Conservation (phyloP, 2,888 invertebrate genomes). For the Muschampia plurimacula region DNA sequence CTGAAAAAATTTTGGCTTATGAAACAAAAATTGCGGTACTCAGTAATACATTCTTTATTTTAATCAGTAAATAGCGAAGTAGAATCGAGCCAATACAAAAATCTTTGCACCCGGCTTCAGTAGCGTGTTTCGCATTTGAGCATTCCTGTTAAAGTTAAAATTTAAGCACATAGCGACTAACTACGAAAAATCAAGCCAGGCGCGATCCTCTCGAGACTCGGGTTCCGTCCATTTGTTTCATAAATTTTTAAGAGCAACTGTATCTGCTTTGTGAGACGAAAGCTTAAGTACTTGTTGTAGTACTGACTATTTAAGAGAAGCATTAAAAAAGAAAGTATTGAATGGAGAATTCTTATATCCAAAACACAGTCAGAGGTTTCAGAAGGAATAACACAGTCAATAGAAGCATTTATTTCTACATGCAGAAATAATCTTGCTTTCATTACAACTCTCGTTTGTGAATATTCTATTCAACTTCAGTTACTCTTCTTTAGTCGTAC, state of each 20-base stretch:
- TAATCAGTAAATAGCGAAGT: conserved; percentile 45
- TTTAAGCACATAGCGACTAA: conserved; percentile 59
- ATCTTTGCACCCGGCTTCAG: conserved; percentile 54
- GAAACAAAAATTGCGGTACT: conserved; percentile 16
- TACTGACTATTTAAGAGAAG: conserved; percentile 3
- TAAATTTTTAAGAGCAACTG: conserved; percentile 44
- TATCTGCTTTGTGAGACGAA: conserved; percentile 28
- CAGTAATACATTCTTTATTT: conserved; percentile 36
- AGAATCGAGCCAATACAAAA: conserved; percentile 54
- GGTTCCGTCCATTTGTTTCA: conserved; percentile 48
- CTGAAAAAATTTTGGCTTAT: conserved; percentile 20
- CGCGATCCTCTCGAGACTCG: conserved; percentile 50
- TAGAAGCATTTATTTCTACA: not conserved
- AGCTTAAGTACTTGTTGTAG: conserved; percentile 15
- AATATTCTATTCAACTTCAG: conserved; percentile 10
- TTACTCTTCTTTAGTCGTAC: conserved; percentile 6
- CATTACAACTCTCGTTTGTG: not conserved
- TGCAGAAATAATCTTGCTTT: not conserved
- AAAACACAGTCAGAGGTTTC: not conserved
- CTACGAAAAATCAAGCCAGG: conserved; percentile 49
- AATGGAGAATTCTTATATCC: not conserved
- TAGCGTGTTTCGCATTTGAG: conserved; percentile 54
- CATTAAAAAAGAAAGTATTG: not conserved
- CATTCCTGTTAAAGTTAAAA: conserved; percentile 60
- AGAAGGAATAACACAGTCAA: not conserved